phyloP scores from a whole-genome alignment of 1,140 invertebrate species.

The Vanessa tameamea region DNA sequence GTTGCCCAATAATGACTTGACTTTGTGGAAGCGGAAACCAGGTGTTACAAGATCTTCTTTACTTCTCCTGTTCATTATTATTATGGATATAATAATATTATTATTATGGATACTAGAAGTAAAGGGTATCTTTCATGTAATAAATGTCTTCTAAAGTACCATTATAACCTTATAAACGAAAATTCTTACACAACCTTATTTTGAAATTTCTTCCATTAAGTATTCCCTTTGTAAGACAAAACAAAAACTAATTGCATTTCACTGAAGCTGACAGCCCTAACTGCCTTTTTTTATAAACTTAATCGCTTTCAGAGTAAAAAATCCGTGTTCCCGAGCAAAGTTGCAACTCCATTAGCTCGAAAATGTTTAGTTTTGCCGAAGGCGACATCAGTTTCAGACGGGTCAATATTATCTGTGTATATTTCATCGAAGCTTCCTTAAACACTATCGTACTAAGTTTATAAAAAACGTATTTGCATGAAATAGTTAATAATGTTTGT shows the following conservation, averaged over 20 bases:
- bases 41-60: too few species aligned
- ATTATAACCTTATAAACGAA: not conserved
- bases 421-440: not conserved
- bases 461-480: not conserved
- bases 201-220: not conserved
- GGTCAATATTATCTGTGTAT: not conserved
- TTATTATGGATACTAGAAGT: too few species aligned
- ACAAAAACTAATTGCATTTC: conserved; percentile 8
- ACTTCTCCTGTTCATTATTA: too few species aligned
- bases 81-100: too few species aligned
- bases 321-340: not conserved
- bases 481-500: not conserved
- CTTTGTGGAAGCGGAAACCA: too few species aligned
- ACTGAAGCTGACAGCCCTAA: conserved; percentile 4
- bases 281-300: not conserved
- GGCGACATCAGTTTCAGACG: not conserved
- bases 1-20: too few species aligned
- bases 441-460: not conserved
- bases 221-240: conserved; percentile 4
- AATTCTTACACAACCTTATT: not conserved
- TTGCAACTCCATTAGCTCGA: not conserved
- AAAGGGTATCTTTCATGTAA: too few species aligned
- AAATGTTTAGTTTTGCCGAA: conserved; percentile 4
- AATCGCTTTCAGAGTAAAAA: not conserved
- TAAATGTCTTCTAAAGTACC: not conserved